Percentiles rank a stretch among this genome's conserved stretches.
phyloP scores from a whole-genome alignment of 1,140 invertebrate genomes.

The Eueides isabella region DNA sequence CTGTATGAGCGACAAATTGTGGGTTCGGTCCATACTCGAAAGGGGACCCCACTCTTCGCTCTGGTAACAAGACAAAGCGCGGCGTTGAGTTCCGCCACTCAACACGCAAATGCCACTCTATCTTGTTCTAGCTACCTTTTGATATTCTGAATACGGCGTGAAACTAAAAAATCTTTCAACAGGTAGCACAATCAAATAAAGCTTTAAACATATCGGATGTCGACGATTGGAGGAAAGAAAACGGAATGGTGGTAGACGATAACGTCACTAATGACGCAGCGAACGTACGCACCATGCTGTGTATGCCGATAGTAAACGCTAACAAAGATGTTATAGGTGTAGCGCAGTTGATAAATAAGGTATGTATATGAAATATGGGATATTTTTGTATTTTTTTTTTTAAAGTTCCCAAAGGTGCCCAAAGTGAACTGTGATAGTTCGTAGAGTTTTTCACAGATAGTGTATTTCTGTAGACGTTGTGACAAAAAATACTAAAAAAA shows the following conservation, averaged over 20 bases:
- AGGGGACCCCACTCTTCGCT: no score
- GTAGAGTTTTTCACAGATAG: no score
- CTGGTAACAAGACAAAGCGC: background rate
- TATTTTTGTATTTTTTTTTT: no score
- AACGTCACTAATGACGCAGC: constrained; percentile 82
- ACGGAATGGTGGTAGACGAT: constrained; percentile 49
- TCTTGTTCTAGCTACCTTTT: no score
- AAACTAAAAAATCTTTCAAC: constrained; percentile 49
- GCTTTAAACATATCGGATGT: constrained; percentile 93
- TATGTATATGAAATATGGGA: constrained; percentile 53
- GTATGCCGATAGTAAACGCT: constrained; percentile 96
- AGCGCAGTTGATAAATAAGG: constrained; percentile 97
- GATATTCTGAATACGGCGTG: no score
- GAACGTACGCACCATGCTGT: constrained; percentile 89
- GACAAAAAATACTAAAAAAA: no score
- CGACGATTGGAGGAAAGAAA: constrained; percentile 64
- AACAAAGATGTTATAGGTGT: constrained; percentile 95
- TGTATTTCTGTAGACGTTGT: no score
- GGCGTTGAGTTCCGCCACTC: background rate
- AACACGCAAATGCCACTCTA: no score
- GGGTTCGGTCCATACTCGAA: no score
- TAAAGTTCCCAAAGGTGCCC: no score
- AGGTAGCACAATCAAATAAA: constrained; percentile 91
- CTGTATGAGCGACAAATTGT: background rate
- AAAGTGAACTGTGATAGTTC: no score